Percentiles rank a stretch among this genome's conserved stretches.
These are phyloP conservation scores for Trochalopteron elliotii DNA, from an alignment of 2,113 vertebrate genomes.

Conservation along the genomic window DNA sequence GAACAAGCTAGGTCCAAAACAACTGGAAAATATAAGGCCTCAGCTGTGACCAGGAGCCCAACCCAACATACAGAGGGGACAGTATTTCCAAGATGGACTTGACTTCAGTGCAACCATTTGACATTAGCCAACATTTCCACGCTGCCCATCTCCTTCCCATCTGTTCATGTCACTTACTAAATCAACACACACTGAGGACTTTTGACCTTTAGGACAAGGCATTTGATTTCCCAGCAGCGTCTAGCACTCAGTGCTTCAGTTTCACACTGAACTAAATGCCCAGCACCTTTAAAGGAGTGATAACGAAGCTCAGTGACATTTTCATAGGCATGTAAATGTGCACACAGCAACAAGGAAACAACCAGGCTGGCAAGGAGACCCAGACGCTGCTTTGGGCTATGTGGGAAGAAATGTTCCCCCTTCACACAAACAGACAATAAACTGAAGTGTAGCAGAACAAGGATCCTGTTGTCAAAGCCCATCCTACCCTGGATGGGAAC, in stretches of 20 bases:
- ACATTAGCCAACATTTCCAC: background rate
- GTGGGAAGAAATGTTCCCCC: constrained; percentile 26
- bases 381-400: background rate
- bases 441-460: constrained; percentile 43
- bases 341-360: background rate
- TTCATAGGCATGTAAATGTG: background rate
- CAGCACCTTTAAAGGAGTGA: constrained; percentile 9
- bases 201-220: constrained; percentile 37
- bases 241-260: background rate
- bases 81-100: background rate
- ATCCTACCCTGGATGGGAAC: background rate
- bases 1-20: background rate
- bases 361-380: background rate
- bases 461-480: constrained; percentile 30
- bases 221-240: constrained; percentile 7
- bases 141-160: background rate
- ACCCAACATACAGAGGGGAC: background rate
- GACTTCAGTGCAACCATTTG: background rate
- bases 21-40: background rate
- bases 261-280: background rate
- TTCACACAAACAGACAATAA: constrained; percentile 27
- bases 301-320: background rate
- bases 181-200: background rate
- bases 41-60: background rate
- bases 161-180: constrained; percentile 33